Evolutionary conservation across 2,113 vertebrate genomes (phyloP).

Genomic region (Hiodon alosoides): DNA sequence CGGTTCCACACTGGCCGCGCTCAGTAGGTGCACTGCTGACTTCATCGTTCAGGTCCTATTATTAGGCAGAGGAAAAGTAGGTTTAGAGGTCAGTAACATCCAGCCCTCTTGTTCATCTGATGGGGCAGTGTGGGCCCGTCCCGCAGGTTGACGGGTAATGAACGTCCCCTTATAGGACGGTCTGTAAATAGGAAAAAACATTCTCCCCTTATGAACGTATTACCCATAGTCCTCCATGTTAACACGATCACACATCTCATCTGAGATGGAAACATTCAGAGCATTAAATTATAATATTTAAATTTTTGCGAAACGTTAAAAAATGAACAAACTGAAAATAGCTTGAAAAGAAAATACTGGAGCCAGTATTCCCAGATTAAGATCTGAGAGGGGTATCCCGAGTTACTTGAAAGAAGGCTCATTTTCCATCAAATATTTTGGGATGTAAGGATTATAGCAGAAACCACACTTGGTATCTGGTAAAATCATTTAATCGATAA

Average conservation of each 20-base stretch:
- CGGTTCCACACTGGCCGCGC: conserved; percentile 27
- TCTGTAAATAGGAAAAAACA: conserved; percentile 1
- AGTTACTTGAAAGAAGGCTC: too few relatives aligned
- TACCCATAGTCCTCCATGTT: background rate
- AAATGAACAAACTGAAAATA: background rate
- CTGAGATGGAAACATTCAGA: too few relatives aligned
- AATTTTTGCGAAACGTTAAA: background rate
- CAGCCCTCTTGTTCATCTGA: conserved; percentile 40
- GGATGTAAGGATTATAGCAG: too few relatives aligned
- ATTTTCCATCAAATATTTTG: too few relatives aligned
- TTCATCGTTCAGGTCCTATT: conserved; percentile 49
- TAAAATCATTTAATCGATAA: too few relatives aligned
- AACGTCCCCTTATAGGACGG: background rate
- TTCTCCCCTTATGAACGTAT: background rate
- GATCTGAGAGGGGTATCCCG: too few relatives aligned
- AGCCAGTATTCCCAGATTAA: too few relatives aligned
- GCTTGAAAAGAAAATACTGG: background rate
- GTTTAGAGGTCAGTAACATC: conserved; percentile 56
- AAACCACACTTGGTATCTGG: too few relatives aligned
- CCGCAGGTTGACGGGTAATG: conserved; percentile 34
- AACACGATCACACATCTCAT: background rate
- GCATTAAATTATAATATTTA: too few relatives aligned
- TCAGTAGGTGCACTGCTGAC: conserved; percentile 30
- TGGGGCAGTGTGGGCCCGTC: conserved; percentile 48
- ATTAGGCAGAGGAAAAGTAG: conserved; percentile 51